Evolutionary conservation across 2,888 invertebrate genomes (phyloP).

Genomic region (Coelopa pilipes): DNA sequence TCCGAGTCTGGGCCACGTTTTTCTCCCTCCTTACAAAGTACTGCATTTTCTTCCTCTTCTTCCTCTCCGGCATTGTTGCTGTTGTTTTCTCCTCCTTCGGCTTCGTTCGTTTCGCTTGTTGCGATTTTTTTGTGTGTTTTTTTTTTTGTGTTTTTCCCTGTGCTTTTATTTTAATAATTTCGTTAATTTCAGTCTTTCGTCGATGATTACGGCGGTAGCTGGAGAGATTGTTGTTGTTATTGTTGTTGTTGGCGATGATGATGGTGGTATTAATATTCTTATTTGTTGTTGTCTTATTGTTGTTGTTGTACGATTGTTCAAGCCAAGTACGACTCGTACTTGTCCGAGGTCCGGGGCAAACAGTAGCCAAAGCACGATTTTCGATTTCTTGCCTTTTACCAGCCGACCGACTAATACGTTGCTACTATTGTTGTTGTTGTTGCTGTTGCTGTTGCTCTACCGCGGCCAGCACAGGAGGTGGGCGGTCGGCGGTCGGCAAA

Average conservation of each 20-base stretch:
- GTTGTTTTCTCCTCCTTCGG: no score
- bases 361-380: conserved; percentile 34
- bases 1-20: not conserved
- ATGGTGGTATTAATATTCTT: not conserved
- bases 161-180: conserved; percentile 32
- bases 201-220: conserved; percentile 28
- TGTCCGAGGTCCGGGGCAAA: conserved; percentile 4
- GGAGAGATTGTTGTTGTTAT: not conserved
- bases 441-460: conserved; percentile 25
- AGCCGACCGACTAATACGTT: conserved; percentile 26
- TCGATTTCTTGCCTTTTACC: conserved; percentile 17
- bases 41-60: not conserved
- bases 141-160: not conserved
- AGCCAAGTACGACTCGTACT: not conserved
- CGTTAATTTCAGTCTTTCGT: conserved; percentile 32
- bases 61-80: no score
- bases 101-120: not conserved
- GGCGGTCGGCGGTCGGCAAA: conserved; percentile 19
- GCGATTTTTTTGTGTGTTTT: not conserved
- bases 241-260: not conserved
- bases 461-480: no score
- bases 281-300: not conserved
- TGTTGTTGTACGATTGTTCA: not conserved
- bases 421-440: conserved; percentile 4
- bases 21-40: conserved; percentile 8